Conservation (phyloP, 2,888 invertebrate species). For the Ceratothoa steindachneri region DNA sequence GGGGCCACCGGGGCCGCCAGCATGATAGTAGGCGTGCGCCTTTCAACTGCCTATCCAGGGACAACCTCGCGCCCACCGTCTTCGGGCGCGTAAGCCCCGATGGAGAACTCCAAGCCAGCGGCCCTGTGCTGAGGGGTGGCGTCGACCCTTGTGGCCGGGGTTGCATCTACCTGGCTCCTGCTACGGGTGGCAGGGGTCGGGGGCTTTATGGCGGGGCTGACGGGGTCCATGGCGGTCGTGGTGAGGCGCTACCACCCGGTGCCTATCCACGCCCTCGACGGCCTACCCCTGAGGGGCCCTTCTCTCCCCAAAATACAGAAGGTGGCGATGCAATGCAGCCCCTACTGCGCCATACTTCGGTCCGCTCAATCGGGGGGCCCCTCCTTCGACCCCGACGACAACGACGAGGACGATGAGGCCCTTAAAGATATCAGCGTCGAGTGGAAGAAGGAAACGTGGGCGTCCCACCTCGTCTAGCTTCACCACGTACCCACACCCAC, state of each 20-base stretch:
- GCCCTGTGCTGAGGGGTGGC: slow-evolving; percentile 24
- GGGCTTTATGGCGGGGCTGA: slow-evolving; percentile 23
- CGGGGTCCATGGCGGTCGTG: slow-evolving; percentile 30
- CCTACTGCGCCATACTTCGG: neutral
- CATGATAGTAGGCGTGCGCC: no score
- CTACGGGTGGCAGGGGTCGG: slow-evolving; percentile 28
- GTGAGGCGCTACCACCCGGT: no score
- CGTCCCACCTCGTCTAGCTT: slow-evolving; percentile 22
- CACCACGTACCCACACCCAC: slow-evolving; percentile 28
- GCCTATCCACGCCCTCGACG: no score
- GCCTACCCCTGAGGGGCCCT: slow-evolving; percentile 16
- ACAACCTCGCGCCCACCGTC: no score
- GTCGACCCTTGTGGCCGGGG: slow-evolving; percentile 21
- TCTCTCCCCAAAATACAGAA: neutral
- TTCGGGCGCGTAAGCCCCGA: no score
- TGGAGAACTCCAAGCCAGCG: no score
- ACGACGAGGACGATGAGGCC: no score
- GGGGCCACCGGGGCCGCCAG: no score
- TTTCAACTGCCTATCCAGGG: no score
- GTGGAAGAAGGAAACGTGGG: no score
- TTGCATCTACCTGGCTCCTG: no score
- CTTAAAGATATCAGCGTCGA: no score
- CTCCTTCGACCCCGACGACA: neutral
- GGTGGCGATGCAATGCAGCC: slow-evolving; percentile 4
- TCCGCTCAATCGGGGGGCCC: slow-evolving; percentile 18